phyloP scores from a whole-genome alignment of 2,113 vertebrate species.

The Spilogale gracilis region DNA sequence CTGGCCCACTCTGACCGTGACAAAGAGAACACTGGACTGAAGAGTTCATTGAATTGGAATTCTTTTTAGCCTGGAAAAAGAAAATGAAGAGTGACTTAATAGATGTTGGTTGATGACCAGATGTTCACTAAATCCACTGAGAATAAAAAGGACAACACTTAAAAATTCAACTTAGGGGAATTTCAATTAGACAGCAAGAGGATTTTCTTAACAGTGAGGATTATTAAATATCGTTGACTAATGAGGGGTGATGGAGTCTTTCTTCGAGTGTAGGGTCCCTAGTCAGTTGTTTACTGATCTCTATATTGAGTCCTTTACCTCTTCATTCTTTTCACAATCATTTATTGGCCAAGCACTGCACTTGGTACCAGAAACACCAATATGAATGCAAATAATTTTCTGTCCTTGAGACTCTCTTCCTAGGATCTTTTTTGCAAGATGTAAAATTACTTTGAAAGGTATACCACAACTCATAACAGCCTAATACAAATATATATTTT shows the following conservation, averaged over 20 bases:
- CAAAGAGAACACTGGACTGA: conserved; percentile 11
- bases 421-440: conserved; percentile 6
- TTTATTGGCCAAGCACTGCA: background rate
- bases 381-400: background rate
- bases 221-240: conserved; percentile 63
- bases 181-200: conserved; percentile 72
- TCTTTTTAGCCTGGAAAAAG: background rate
- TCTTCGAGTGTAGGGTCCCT: conserved; percentile 7
- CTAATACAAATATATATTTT: conserved; percentile 31
- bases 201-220: conserved; percentile 52
- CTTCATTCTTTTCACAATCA: background rate
- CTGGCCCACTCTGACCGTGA: background rate
- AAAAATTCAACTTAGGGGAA: conserved; percentile 73
- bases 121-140: conserved; percentile 72
- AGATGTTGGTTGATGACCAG: conserved; percentile 74
- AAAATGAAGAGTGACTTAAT: conserved; percentile 64
- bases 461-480: background rate
- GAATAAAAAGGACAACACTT: conserved; percentile 70
- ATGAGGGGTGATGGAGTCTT: conserved; percentile 39
- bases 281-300: conserved; percentile 42
- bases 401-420: background rate
- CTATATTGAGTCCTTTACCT: background rate
- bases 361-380: background rate
- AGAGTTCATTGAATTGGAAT: background rate
- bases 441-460: conserved; percentile 56